Base-by-base conservation (phyloP, 2,888 invertebrate genomes). In the Petrolisthes cinctipes region DNA sequence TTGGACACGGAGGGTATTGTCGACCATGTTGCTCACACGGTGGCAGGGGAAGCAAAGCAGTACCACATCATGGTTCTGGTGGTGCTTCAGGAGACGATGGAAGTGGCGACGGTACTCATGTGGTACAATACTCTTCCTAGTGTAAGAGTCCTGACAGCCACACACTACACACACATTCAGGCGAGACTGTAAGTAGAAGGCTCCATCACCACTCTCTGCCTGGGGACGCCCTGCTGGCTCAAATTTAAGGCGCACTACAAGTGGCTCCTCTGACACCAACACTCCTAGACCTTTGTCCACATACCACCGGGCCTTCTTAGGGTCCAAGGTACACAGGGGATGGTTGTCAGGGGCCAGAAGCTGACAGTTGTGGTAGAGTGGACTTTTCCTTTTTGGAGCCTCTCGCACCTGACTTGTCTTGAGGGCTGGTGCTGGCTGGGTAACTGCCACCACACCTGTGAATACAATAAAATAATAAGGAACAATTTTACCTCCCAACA, bases 111-210 rank as follows among this genome's bases (percentile, higher is more conserved):
- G 94, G 92, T 97, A 97, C 92, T 97, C 97, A 86, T 95, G 94
- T 0, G 97, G 97, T 57, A 97, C 95, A 23, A 97, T 94, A 91
- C 96, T 96, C 93, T 97, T 97, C 37, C 96, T 93, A 85, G 96
- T 95, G 92, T 95, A 96, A 0, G 95, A 95, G 91, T 96, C 94
- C 0, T 93, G 93, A 6, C 93, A 92, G 0, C 96, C 97, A 92
- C 97, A 97, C 0, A 96, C 96, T 0, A 97, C 97, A 92, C 97
- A 97, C 76, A 94, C 94, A 93, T 97, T 97, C 90, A 95, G 94
- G 92, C 96, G 96, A 4, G 86, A 89, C 76, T 90, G 86, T 54
- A 91, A 71, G 71, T 90, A 90, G 75, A 89, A 91, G n/a, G 79
- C 53, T 5, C 91, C 91, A 79, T 91, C 94, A n/a, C 95, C 95